These are phyloP conservation scores for Diaperis boleti DNA, from an alignment of 2,888 invertebrate species.

Conservation along the genomic window DNA sequence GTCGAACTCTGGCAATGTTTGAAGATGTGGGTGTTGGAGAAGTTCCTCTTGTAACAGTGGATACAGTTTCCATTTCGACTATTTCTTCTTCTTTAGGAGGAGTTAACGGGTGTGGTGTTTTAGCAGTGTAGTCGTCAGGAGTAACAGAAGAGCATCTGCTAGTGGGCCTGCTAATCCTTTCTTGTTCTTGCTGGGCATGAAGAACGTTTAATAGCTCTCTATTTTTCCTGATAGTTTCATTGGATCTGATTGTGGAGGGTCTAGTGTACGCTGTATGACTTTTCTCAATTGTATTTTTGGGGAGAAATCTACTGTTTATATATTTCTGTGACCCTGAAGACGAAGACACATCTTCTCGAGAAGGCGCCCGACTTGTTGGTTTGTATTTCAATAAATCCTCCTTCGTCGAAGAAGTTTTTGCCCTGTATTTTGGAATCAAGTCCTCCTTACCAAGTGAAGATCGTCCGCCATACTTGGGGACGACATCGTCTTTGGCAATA, in stretches of 20 bases:
- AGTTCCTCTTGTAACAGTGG: constrained; percentile 80
- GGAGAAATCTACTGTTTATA: constrained; percentile 64
- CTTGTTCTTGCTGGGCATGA: constrained; percentile 60
- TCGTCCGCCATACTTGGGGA: constrained; percentile 46
- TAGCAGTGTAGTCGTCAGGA: constrained; percentile 51
- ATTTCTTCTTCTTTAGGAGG: constrained; percentile 44
- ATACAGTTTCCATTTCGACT: constrained; percentile 68
- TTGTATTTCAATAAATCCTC: constrained; percentile 48
- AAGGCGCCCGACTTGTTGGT: constrained; percentile 53
- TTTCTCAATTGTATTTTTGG: constrained; percentile 64
- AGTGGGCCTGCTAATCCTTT: constrained; percentile 56
- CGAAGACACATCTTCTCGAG: constrained; percentile 60
- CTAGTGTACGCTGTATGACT: constrained; percentile 64
- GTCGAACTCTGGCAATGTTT: constrained; percentile 65
- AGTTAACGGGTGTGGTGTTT: constrained; percentile 23
- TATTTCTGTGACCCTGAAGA: constrained; percentile 60
- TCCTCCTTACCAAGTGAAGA: constrained; percentile 43
- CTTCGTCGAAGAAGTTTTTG: constrained; percentile 45
- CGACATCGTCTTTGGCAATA: not conserved
- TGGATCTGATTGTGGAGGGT: constrained; percentile 58
- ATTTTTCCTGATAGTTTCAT: constrained; percentile 63
- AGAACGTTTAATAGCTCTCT: constrained; percentile 62
- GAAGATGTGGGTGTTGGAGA: constrained; percentile 79
- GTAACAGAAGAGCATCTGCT: constrained; percentile 61
- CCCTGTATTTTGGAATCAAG: constrained; percentile 42